Evolutionary conservation across 1,140 invertebrate species (phyloP), one percentile per base, ranked within the genome.

Genomic region (Zaprionus kolodkinae): DNA sequence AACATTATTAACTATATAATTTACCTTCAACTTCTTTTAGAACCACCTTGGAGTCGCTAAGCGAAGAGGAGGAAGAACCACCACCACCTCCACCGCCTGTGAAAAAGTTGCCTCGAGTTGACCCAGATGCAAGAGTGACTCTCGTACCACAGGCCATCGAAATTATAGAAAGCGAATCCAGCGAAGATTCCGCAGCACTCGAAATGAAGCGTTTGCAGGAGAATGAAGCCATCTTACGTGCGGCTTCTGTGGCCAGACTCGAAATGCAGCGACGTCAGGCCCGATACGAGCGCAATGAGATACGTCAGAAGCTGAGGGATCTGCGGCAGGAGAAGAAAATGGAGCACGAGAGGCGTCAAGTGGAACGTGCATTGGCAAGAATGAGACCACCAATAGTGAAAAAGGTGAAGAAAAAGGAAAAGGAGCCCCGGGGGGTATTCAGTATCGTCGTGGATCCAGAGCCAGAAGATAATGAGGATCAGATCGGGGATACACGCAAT

Each of bases 401-500:
- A 72, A 33, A 52, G 2, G 76, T n/a, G 6, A 40, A 65, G 50
- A 38, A 33, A n/a, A 9, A 13, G 0, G 21, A 74, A 27, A 68
- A 57, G 7, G 10, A 10, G 4, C 60, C 79, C 0, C 21, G 59
- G 0, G 72, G 65, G 5, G 64, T 67, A 2, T 91, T 91, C 15
- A 55, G 86, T 10, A 72, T 92, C 0, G 6, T 6, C 4, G 76
- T 91, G 6, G 65, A 71, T 1, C 64, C 79, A 5, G 81, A 88
- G 21, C 73, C 76, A 0, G 77, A 91, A 0, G 87, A 91, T 36
- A 55, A 25, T 0, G 84, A 91, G 9, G 43, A 65, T 3, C 61
- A 71, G 9, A 76, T 81, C 5, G 17, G 45, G 0, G 91, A 92
- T 54, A 54, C 36, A 5, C 86, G 90, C 10, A 91, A 92, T 38